Base-by-base conservation (phyloP, 23 tunicate genomes). In the Diplosoma virens region DNA sequence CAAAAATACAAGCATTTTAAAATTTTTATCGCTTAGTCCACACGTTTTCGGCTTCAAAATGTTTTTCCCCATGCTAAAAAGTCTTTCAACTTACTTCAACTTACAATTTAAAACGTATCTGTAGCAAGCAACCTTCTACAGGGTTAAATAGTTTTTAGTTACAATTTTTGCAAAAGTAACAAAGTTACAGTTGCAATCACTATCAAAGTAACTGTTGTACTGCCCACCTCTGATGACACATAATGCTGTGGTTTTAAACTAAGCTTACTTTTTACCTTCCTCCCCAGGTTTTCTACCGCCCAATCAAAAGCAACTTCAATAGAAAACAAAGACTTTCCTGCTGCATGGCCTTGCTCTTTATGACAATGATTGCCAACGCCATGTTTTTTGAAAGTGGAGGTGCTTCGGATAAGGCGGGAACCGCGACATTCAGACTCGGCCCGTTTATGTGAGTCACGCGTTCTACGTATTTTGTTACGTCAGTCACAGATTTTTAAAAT, bases 291-390 rank as follows among this genome's bases (percentile, higher is more conserved):
- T 94, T 94, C 58, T 87, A 94, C 54, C 90, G 99, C 6, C 99
- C 99, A 0, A 94, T 90, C 1, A 94, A 94, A 47, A 77, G 86
- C 71, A 83, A 75, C 55, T 94, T 94, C 75, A 83, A 81, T 22
- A 82, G 99, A 31, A 75, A 46, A 48, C 95, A 94, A 59, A 71
- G 99, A 30, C 59, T 87, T 22, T 79, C 90, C 4, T 94, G 99
- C 75, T 94, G 99, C 72, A 67, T 78, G 37, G 72, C 81, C 1
- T 79, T 94, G 25, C 75, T 87, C 32, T 94, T 94, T 67, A 75
- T 94, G 80, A 94, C 99, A 17, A 94, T 94, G 99, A 87, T 94
- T 41, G 95, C 95, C 1, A 94, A 94, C 80, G 94, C 94, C 58
- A 94, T 94, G 99, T 94, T 85, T 56, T 84, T 84, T 52, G 91